Conservation (phyloP, 2,888 invertebrate genomes). For the Periphyllus acericola region DNA sequence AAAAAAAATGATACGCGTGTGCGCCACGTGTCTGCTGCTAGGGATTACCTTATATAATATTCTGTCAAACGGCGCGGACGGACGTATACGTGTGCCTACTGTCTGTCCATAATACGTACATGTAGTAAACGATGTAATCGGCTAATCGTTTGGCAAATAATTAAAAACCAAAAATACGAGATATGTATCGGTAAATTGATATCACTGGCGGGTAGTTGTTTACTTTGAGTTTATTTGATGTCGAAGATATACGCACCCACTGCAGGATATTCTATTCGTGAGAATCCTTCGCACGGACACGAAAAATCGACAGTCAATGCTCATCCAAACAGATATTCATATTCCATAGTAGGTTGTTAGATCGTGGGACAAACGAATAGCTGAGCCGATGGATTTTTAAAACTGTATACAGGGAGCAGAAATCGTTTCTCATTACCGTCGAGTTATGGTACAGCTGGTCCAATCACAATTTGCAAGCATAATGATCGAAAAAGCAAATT, state of each 20-base stretch:
- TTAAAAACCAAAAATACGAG: constrained; percentile 18
- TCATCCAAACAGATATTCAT: neutral
- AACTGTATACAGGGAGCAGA: neutral
- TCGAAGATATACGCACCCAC: constrained; percentile 15
- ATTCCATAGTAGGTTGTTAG: neutral
- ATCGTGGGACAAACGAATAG: neutral
- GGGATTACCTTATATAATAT: constrained; percentile 23
- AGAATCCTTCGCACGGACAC: neutral
- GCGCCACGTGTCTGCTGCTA: constrained; percentile 39
- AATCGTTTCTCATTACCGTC: neutral
- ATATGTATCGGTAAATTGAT: constrained; percentile 56
- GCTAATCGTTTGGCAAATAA: constrained; percentile 54
- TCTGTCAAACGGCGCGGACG: neutral
- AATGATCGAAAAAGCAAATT: no score
- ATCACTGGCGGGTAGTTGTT: constrained; percentile 44
- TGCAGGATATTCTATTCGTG: constrained; percentile 5
- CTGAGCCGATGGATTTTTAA: neutral
- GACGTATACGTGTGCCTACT: neutral
- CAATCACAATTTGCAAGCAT: no score
- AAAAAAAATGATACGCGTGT: constrained; percentile 47
- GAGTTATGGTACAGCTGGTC: no score
- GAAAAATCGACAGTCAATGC: neutral
- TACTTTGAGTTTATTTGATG: constrained; percentile 32
- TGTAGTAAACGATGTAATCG: constrained; percentile 24
- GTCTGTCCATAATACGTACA: neutral